These are phyloP conservation scores for Corvus cornix DNA, from an alignment of 2,113 vertebrate genomes.

Conservation along the genomic window DNA sequence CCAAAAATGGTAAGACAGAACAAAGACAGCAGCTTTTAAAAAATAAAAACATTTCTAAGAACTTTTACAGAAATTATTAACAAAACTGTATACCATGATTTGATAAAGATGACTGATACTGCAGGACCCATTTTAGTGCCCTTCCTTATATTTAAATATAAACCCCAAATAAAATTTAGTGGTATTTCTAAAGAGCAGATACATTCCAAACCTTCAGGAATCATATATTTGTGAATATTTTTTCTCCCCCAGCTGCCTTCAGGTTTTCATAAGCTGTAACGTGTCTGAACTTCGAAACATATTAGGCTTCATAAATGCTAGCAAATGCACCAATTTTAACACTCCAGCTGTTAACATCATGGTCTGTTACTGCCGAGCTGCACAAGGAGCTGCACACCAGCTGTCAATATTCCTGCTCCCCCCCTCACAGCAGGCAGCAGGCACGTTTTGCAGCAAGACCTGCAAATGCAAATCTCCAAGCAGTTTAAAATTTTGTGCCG, in stretches of 20 bases:
- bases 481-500: background rate
- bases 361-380: background rate
- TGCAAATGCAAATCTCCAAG: background rate
- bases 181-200: background rate
- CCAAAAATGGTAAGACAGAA: background rate
- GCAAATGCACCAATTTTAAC: background rate
- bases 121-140: background rate
- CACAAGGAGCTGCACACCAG: fast-evolving
- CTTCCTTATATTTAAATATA: background rate
- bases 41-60: background rate
- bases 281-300: background rate
- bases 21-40: background rate
- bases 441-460: background rate
- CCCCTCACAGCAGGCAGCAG: background rate
- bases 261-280: background rate
- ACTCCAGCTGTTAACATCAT: background rate
- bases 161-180: background rate
- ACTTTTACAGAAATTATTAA: background rate
- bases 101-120: background rate
- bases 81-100: background rate
- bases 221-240: background rate
- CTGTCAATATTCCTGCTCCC: background rate
- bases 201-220: background rate
- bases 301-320: background rate
- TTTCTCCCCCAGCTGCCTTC: background rate